phyloP scores from a whole-genome alignment of 2,888 invertebrate genomes.

The Gasteruption jaculator region DNA sequence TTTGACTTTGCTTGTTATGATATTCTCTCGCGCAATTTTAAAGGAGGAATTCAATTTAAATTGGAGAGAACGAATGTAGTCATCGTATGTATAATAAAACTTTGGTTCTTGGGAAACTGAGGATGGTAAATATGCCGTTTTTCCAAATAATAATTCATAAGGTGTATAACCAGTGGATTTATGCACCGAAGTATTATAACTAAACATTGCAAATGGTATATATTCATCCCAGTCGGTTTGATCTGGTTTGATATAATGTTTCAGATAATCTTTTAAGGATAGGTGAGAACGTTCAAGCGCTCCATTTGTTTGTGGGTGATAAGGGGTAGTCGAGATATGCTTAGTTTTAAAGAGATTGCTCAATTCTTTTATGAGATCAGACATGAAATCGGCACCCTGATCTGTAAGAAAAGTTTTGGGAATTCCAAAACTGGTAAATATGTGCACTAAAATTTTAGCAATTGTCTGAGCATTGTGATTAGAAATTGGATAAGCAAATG shows the following conservation, averaged over 20 bases:
- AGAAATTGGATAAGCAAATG: slow-evolving; percentile 6
- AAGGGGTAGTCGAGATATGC: slow-evolving; percentile 12
- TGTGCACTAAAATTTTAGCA: slow-evolving; percentile 9
- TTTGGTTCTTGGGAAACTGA: slow-evolving; percentile 23
- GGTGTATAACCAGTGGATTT: slow-evolving; percentile 36
- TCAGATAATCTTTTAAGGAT: slow-evolving; percentile 23
- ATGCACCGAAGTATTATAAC: slow-evolving; percentile 27
- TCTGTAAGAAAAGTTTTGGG: slow-evolving; percentile 19
- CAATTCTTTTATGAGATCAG: slow-evolving; percentile 11
- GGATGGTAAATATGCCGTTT: slow-evolving; percentile 35
- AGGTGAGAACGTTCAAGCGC: slow-evolving; percentile 21
- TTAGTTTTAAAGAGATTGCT: slow-evolving; percentile 13
- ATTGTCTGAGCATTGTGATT: slow-evolving; percentile 16
- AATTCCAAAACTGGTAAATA: slow-evolving; percentile 19
- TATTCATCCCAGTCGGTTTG: slow-evolving; percentile 27
- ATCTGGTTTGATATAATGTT: slow-evolving; percentile 21
- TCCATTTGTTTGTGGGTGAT: slow-evolving; percentile 22
- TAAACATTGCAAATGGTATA: slow-evolving; percentile 24
- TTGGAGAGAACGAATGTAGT: slow-evolving; percentile 28
- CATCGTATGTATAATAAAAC: slow-evolving; percentile 25
- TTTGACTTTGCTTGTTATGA: slow-evolving; percentile 29
- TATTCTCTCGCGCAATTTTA: slow-evolving; percentile 28
- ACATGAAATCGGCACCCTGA: slow-evolving; percentile 19
- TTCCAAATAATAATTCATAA: slow-evolving; percentile 40
- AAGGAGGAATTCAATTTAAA: slow-evolving; percentile 28